Evolutionary conservation across 1,140 invertebrate genomes (phyloP).

Genomic region (Hypothenemus hampei): DNA sequence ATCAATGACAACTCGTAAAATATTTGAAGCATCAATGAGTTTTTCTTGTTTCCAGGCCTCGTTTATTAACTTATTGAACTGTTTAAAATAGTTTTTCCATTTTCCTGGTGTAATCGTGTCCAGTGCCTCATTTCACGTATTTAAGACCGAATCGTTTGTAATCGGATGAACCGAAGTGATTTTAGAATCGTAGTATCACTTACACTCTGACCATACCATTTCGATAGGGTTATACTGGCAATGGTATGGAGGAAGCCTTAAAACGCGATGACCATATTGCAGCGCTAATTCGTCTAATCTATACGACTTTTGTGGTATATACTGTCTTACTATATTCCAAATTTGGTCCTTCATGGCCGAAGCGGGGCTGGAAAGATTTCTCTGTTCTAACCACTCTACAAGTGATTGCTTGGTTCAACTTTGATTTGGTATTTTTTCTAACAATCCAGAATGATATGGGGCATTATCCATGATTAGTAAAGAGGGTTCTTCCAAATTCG

Average conservation of each 20-base stretch:
- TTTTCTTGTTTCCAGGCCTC: background rate
- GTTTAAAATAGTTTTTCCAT: background rate
- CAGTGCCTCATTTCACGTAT: background rate
- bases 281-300: conserved; percentile 1
- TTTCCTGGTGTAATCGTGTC: background rate
- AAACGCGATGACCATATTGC: conserved; percentile 5
- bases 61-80: background rate
- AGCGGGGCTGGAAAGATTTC: too few relatives aligned
- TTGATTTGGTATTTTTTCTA: background rate
- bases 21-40: background rate
- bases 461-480: too few relatives aligned
- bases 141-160: background rate
- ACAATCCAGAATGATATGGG: background rate
- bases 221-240: conserved; percentile 5
- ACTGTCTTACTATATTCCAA: background rate
- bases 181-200: background rate
- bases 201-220: conserved; percentile 6
- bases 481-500: too few relatives aligned
- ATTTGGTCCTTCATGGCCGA: too few relatives aligned
- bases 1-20: too few relatives aligned
- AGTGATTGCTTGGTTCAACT: background rate
- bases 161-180: background rate
- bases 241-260: conserved; percentile 11
- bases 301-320: background rate
- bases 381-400: too few relatives aligned